Base-by-base conservation (phyloP, 2,888 invertebrate genomes). In the Ectropis crepuscularia region DNA sequence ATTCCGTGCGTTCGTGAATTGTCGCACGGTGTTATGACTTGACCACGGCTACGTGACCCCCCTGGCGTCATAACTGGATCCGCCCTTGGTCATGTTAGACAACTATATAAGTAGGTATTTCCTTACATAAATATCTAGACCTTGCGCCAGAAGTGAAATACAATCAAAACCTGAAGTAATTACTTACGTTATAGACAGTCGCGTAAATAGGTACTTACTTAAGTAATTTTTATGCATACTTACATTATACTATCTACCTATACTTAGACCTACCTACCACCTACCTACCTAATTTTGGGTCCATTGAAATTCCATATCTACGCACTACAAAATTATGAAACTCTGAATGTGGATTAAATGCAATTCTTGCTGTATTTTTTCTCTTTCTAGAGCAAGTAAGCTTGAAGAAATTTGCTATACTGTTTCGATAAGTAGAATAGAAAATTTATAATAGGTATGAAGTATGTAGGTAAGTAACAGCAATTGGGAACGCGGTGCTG, bases 251-350 rank as follows among this genome's bases (percentile, higher is more conserved):
- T 38, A 49, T 11, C 12, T 61, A 50, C 12, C 41, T 60, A 53
- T 6, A 36, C 51, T 46, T 11, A 39, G 28, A 16, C 12, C 12
- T 16, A 47, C 36, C 28, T 53, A 60, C 37, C 47, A 16, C 12
- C 12, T 16, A 47, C 36, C 28, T 53, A 60, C 37, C 47, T 53
- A 60, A 47, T 12, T 48, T 57, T 57, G 57, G 57, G 49, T 57
- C 57, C 57, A 49, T 57, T 57, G 9, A 49, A 48, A 57, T 57
- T 57, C 55, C 39, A 57, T 57, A 51, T 12, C 28, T 41, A 51
- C 41, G n/a, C 41, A 28, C 41, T 51, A 51, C 51, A 51, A 51
- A 41, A 8, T 16, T 10, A 6, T n/a, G 38, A 6, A 38, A 7
- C 12, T 8, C 8, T 9, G 37, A 37, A 8, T 48, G 10, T 5